These are phyloP conservation scores for Tetragonula carbonaria DNA, from an alignment of 2,888 invertebrate genomes.

Conservation along the genomic window DNA sequence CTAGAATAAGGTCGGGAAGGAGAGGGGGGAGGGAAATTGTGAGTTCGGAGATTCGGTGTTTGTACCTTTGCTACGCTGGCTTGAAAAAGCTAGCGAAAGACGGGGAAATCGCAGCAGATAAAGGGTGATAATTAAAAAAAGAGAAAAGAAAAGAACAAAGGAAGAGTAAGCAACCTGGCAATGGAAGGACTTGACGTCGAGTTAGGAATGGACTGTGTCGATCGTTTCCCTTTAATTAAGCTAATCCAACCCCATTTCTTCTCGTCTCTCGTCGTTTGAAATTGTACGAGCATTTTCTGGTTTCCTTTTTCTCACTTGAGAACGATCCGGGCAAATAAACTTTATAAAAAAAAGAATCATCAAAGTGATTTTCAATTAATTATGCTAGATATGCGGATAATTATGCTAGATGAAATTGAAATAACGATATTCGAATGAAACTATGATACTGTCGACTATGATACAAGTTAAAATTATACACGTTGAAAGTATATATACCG, in stretches of 20 bases:
- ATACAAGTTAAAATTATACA: too few relatives aligned
- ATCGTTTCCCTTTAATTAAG: constrained; percentile 38
- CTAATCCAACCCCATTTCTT: background rate
- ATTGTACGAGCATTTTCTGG: background rate
- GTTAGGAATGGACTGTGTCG: background rate
- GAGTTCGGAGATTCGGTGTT: constrained; percentile 44
- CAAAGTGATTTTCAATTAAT: too few relatives aligned
- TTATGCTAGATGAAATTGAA: too few relatives aligned
- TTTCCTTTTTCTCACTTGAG: background rate
- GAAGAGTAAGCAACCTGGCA: background rate
- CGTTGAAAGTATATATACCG: too few relatives aligned
- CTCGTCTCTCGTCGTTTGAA: background rate
- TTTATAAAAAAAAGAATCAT: too few relatives aligned
- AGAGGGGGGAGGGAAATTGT: constrained; percentile 24
- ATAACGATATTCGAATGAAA: too few relatives aligned
- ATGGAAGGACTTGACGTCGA: constrained; percentile 1
- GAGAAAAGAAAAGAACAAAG: too few relatives aligned
- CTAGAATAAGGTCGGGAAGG: constrained; percentile 49
- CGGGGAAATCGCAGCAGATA: constrained; percentile 9
- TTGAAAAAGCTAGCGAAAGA: background rate
- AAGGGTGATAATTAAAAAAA: constrained; percentile 26
- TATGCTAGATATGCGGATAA: too few relatives aligned
- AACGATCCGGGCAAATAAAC: too few relatives aligned
- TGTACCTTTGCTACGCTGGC: constrained; percentile 3
- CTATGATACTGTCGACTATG: too few relatives aligned